Conservation (phyloP, 2,797 vertebrate species). For the Melanotaenia boesemani region DNA sequence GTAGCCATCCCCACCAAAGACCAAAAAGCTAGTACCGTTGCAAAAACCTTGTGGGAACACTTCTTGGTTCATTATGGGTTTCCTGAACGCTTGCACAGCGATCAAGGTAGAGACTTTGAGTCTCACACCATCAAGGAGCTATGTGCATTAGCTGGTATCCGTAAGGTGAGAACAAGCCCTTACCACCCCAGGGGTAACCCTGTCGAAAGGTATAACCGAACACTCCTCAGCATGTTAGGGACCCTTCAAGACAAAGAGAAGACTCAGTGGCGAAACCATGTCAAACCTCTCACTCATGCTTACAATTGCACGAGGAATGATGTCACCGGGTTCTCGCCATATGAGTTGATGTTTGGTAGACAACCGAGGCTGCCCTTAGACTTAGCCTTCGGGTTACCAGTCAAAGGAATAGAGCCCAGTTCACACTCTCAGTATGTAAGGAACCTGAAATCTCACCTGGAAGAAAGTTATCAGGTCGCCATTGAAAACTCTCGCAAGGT, state of each 20-base stretch:
- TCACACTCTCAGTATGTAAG: conserved; percentile 2
- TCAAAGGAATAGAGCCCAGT: background rate
- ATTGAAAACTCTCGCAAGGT: background rate
- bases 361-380: background rate
- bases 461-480: background rate
- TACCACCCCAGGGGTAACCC: no score
- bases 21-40: background rate
- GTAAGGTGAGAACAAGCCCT: background rate
- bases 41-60: conserved; percentile 1
- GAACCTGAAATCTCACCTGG: background rate
- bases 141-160: background rate
- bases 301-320: background rate
- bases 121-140: background rate
- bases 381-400: background rate
- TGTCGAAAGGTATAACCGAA: conserved; percentile 2
- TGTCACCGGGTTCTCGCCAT: no score
- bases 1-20: no score
- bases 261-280: background rate
- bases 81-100: background rate
- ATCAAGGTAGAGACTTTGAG: conserved; percentile 6
- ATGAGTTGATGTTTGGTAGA: conserved; percentile 5
- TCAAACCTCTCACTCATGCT: conserved; percentile 2
- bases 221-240: conserved; percentile 2
- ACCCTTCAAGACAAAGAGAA: conserved; percentile 1
- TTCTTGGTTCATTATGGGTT: no score